Evolutionary conservation across 37 sponge, comb jelly and placozoan genomes (phyloP), one percentile per base, ranked within the genome.

Genomic region (Agelas oroides): DNA sequence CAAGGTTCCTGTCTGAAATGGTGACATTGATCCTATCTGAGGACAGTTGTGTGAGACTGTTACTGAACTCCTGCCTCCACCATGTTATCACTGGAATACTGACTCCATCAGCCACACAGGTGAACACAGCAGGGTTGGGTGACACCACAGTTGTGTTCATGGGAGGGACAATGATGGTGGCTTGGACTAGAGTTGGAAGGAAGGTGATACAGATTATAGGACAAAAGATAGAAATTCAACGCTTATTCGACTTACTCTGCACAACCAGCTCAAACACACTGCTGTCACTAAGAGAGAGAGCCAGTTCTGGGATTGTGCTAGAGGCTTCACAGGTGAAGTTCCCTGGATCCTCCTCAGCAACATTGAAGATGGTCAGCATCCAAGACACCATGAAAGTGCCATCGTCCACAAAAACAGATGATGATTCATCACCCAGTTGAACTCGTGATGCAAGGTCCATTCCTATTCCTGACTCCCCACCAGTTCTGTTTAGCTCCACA

Each of bases 1-100:
- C 46, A 46, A 46, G 46, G 46, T 46, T 46, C 3, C 8, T 8
- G 6, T 12, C 46, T 46, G 46, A 12, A 12, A 46, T 46, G 8
- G 46, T 46, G 46, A 46, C 8, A 46, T 46, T 46, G 46, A 46
- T 8, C 8, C 46, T 8, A 46, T 46, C 46, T 12, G 46, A 46
- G 46, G 46, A 46, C 46, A 46, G 46, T 46, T 46, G 46, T 46
- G 46, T 46, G 46, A 46, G 46, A 8, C 46, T 46, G 46, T 46
- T 46, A 46, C 8, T 8, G 3, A 8, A 8, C 8, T 8, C 46
- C 46, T 8, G 46, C 56, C 87, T 87, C 27, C 53, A 77, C 92
- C 92, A 92, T 18, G 79, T 79, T 74, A 92, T 79, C 57, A 37
- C 18, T 16, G 92, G 92, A 24, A 32, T 69, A 25, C 85, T 88